Evolutionary conservation across 1,140 invertebrate genomes (phyloP).

Genomic region (Bicyclus anynana): DNA sequence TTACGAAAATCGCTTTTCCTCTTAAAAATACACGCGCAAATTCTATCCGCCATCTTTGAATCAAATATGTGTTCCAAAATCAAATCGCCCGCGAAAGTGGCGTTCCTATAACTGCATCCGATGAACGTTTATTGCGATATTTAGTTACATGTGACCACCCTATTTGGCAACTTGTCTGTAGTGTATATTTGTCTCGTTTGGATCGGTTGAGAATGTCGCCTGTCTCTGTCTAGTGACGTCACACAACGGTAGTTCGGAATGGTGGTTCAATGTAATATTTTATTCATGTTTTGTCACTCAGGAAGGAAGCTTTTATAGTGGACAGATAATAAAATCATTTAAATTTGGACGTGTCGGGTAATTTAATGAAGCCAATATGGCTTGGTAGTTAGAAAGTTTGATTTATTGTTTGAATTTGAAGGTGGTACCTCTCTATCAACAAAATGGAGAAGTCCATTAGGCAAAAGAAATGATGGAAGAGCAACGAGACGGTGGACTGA

Average conservation of each 20-base stretch:
- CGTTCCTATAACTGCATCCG: constrained; percentile 27
- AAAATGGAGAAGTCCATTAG: too few relatives aligned
- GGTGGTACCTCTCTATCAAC: neutral
- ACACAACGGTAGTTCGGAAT: constrained; percentile 44
- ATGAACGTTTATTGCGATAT: constrained; percentile 50
- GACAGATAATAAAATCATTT: neutral
- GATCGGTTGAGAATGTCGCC: neutral
- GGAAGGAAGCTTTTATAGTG: neutral
- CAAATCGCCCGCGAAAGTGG: constrained; percentile 37
- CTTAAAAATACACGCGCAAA: constrained; percentile 28
- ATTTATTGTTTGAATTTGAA: neutral
- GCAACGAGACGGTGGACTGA: too few relatives aligned
- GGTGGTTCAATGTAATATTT: constrained; percentile 27
- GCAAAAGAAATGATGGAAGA: too few relatives aligned
- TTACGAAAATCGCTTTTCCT: neutral
- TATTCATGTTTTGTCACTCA: constrained; percentile 20
- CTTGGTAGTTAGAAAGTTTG: neutral
- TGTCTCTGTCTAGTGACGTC: constrained; percentile 51
- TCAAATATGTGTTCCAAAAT: constrained; percentile 39
- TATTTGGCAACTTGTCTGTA: constrained; percentile 64
- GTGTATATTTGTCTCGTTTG: constrained; percentile 32
- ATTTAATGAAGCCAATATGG: neutral
- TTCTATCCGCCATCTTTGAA: constrained; percentile 31
- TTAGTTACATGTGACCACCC: constrained; percentile 60
- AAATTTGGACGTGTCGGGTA: neutral